These are phyloP conservation scores for Lathamus discolor DNA, from an alignment of 2,113 vertebrate genomes.

Conservation along the genomic window DNA sequence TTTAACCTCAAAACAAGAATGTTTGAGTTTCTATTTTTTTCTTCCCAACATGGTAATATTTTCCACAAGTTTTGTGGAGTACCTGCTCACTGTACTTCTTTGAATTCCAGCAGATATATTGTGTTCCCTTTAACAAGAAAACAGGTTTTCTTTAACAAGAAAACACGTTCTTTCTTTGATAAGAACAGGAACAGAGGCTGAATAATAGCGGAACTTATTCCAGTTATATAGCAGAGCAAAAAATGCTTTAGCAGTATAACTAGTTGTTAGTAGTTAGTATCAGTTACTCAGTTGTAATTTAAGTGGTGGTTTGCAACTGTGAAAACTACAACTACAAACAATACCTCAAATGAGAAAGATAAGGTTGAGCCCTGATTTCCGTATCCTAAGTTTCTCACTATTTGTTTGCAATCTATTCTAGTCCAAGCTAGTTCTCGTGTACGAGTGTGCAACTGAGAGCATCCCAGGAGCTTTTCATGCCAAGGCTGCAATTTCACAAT, in stretches of 20 bases:
- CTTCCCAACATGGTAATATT: neutral
- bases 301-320: neutral
- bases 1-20: neutral
- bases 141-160: neutral
- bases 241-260: neutral
- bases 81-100: neutral
- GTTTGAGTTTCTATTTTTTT: neutral
- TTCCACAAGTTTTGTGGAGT: neutral
- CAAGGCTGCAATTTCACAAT: neutral
- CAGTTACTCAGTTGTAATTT: neutral
- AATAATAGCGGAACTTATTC: neutral
- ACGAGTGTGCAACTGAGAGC: neutral
- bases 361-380: neutral
- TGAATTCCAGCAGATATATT: neutral
- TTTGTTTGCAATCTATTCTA: neutral
- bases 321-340: neutral
- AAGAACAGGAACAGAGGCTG: neutral
- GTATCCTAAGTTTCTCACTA: neutral
- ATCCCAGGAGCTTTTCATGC: neutral
- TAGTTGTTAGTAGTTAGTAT: neutral
- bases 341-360: neutral
- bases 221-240: neutral
- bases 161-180: neutral
- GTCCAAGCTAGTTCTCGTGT: neutral
- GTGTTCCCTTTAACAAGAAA: neutral